Conservation (phyloP, 2,888 invertebrate species). For the Molanna angustata region DNA sequence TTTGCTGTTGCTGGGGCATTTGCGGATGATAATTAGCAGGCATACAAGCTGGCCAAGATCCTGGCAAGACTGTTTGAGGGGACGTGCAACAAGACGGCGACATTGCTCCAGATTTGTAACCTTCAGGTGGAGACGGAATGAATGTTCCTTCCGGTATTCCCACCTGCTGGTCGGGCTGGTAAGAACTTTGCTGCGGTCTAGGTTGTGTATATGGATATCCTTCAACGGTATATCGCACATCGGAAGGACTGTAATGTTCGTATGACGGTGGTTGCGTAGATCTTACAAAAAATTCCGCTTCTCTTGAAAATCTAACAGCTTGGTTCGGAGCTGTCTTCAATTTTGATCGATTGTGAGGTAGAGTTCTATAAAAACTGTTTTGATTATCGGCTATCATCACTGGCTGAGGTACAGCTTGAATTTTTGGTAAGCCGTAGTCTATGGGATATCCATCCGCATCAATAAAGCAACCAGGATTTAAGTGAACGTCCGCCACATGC, state of each 20-base stretch:
- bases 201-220: slow-evolving; percentile 68
- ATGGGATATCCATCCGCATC: slow-evolving; percentile 78
- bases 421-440: slow-evolving; percentile 72
- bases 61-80: slow-evolving; percentile 47
- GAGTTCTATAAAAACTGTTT: slow-evolving; percentile 67
- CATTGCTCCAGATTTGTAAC: slow-evolving; percentile 61
- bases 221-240: slow-evolving; percentile 74
- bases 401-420: slow-evolving; percentile 49
- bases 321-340: slow-evolving; percentile 54
- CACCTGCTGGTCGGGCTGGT: slow-evolving; percentile 37
- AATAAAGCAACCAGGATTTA: slow-evolving; percentile 73
- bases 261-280: slow-evolving; percentile 48
- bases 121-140: slow-evolving; percentile 68
- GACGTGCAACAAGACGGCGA: slow-evolving; percentile 55
- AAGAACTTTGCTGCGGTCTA: slow-evolving; percentile 49
- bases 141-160: slow-evolving; percentile 55
- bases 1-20: slow-evolving; percentile 32
- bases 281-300: slow-evolving; percentile 63
- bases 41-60: slow-evolving; percentile 51
- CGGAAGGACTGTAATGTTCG: slow-evolving; percentile 50
- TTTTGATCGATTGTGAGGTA: slow-evolving; percentile 70
- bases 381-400: slow-evolving; percentile 44
- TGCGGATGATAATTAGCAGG: slow-evolving; percentile 46
- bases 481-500: slow-evolving; percentile 70
- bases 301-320: slow-evolving; percentile 58